Evolutionary conservation across 2,888 invertebrate species (phyloP).

Genomic region (Arrhopalites spinosus): DNA sequence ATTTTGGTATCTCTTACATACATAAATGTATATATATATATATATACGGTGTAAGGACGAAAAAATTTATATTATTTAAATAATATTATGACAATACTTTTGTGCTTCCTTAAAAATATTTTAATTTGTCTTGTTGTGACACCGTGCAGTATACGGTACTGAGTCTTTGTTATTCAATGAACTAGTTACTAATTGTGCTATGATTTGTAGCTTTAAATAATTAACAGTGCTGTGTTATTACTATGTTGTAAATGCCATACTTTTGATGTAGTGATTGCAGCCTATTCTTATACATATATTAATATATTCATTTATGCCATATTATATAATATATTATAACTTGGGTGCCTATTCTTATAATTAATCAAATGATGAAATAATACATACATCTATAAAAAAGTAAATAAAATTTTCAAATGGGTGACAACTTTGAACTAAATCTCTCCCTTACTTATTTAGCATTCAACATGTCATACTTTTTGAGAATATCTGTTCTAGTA

Average conservation of each 20-base stretch:
- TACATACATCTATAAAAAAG: neutral
- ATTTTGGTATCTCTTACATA: neutral
- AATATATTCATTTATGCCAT: constrained; percentile 26
- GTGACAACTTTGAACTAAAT: neutral
- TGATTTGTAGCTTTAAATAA: neutral
- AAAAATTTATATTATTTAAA: neutral
- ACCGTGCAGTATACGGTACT: too few relatives aligned
- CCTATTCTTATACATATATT: neutral
- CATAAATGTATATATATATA: neutral
- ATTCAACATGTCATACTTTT: neutral
- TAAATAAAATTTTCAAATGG: neutral
- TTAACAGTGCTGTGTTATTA: constrained; percentile 25
- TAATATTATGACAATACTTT: neutral
- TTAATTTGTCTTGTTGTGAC: too few relatives aligned
- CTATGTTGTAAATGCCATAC: constrained; percentile 13
- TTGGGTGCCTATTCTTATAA: neutral
- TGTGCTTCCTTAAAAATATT: neutral
- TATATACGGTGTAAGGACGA: too few relatives aligned
- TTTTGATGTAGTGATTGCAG: neutral
- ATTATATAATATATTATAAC: constrained; percentile 13
- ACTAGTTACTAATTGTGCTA: too few relatives aligned
- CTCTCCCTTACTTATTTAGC: too few relatives aligned
- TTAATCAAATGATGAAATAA: neutral
- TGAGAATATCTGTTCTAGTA: too few relatives aligned
- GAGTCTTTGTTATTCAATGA: too few relatives aligned